These are phyloP conservation scores for Cynaeus angustus DNA, from an alignment of 2,888 invertebrate genomes.

Conservation along the genomic window DNA sequence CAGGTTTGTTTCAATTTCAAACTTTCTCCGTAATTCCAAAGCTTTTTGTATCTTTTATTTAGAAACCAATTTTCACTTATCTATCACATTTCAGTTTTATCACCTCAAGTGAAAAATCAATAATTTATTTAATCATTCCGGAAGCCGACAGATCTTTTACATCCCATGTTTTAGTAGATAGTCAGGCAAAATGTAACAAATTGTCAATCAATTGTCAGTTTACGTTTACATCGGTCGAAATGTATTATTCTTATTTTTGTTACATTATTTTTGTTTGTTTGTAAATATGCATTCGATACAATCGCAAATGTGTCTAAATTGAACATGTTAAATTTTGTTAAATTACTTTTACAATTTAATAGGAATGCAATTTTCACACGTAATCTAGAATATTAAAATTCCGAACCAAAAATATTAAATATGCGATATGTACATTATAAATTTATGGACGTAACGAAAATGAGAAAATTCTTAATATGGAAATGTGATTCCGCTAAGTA, in stretches of 20 bases:
- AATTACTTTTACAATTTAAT: not conserved
- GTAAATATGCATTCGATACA: not conserved
- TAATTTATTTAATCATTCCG: slow-evolving; percentile 32
- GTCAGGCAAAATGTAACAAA: not conserved
- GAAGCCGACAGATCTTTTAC: slow-evolving; percentile 21
- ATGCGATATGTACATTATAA: slow-evolving; percentile 1
- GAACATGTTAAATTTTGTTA: not conserved
- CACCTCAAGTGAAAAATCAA: slow-evolving; percentile 12
- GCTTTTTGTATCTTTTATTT: slow-evolving; percentile 33
- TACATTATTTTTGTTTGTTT: too few species aligned
- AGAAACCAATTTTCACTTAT: slow-evolving; percentile 39
- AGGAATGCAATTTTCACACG: not conserved
- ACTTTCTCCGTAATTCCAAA: slow-evolving; percentile 30
- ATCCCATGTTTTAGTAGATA: not conserved
- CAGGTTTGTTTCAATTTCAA: slow-evolving; percentile 41
- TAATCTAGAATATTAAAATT: not conserved
- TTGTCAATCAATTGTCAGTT: not conserved
- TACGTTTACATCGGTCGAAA: too few species aligned
- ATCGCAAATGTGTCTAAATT: too few species aligned
- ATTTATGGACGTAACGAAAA: not conserved
- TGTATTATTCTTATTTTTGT: too few species aligned
- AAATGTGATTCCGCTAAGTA: not conserved
- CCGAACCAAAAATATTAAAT: not conserved
- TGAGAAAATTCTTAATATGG: slow-evolving; percentile 11
- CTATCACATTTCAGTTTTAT: slow-evolving; percentile 36